Conservation (phyloP, 1,140 invertebrate genomes). For the Hetaerina americana region DNA sequence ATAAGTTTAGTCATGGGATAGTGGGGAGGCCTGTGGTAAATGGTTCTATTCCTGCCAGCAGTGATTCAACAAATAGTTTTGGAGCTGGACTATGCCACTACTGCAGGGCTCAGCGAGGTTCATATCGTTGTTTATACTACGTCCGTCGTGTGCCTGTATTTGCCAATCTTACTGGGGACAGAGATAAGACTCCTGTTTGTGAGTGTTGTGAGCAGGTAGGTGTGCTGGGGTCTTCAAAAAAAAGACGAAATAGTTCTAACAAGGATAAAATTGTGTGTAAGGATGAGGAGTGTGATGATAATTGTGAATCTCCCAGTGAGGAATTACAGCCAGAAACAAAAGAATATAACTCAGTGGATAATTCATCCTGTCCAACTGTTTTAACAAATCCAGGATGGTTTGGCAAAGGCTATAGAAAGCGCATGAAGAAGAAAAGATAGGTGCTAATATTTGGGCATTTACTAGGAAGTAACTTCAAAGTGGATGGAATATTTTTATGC, state of each 20-base stretch:
- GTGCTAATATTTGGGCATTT: background rate
- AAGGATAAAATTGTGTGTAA: background rate
- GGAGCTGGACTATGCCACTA: background rate
- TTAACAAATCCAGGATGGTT: constrained; percentile 48
- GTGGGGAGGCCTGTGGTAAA: background rate
- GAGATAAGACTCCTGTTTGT: background rate
- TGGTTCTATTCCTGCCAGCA: background rate
- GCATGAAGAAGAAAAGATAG: background rate
- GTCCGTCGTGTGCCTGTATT: background rate
- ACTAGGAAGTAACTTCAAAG: background rate
- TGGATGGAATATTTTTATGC: too few species aligned
- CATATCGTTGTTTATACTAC: background rate
- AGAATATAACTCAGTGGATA: constrained; percentile 18
- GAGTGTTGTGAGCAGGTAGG: background rate
- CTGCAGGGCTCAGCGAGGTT: background rate
- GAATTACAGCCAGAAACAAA: constrained; percentile 10
- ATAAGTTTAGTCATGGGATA: background rate
- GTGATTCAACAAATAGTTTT: background rate
- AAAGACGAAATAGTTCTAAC: background rate
- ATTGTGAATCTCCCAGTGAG: constrained; percentile 6
- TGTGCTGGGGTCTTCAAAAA: background rate
- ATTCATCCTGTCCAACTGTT: constrained; percentile 23
- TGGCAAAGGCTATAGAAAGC: constrained; percentile 43
- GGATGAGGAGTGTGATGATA: background rate
- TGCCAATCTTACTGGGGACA: background rate